Percentiles rank a stretch among this genome's conserved stretches.
Conservation (phyloP, 2,888 invertebrate genomes). For the Trachelus tabidus region DNA sequence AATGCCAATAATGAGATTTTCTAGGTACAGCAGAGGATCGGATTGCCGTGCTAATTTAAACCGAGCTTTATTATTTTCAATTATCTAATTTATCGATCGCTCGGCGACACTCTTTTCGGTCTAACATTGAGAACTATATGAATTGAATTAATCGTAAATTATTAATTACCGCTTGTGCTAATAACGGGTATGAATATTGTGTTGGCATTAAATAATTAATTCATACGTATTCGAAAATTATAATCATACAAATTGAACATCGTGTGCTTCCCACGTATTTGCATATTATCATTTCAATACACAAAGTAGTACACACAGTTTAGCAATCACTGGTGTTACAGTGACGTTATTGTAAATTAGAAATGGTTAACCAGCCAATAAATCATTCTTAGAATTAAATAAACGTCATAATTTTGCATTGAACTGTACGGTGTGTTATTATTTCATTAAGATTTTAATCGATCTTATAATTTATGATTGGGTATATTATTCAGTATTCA, state of each 20-base stretch:
- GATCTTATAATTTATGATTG: background rate
- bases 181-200: background rate
- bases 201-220: background rate
- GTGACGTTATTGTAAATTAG: background rate
- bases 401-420: background rate
- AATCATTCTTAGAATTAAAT: background rate
- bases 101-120: background rate
- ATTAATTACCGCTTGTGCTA: background rate
- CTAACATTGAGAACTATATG: background rate
- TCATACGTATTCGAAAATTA: background rate
- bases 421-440: background rate
- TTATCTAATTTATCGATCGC: background rate
- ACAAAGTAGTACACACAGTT: background rate
- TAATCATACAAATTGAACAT: slow-evolving; percentile 36
- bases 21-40: background rate
- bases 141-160: background rate
- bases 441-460: background rate
- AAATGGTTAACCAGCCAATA: background rate
- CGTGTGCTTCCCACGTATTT: slow-evolving; percentile 31
- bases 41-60: background rate
- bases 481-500: background rate
- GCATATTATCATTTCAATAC: slow-evolving; percentile 25
- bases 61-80: background rate
- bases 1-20: background rate
- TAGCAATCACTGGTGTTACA: background rate